Conservation (phyloP, 2,888 invertebrate genomes). For the Bimastos eiseni region DNA sequence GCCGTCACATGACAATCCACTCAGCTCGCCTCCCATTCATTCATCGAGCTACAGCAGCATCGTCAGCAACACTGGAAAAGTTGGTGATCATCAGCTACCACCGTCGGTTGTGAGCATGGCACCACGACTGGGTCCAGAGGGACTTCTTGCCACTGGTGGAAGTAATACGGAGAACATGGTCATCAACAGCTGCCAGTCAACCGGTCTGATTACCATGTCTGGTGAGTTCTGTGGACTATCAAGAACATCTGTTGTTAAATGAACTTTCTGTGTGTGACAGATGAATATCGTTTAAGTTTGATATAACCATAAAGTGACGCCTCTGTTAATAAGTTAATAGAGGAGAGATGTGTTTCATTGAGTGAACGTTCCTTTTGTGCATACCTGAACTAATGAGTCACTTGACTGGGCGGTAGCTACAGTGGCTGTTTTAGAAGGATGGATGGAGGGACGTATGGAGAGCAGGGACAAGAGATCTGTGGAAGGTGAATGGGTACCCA, state of each 20-base stretch:
- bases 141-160: not conserved
- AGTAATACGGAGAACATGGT: not conserved
- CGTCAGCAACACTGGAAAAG: slow-evolving; percentile 4
- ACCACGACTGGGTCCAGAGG: not conserved
- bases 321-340: too few relatives aligned
- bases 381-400: too few relatives aligned
- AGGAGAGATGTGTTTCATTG: too few relatives aligned
- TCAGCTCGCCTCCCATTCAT: slow-evolving; percentile 17
- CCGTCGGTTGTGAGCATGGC: not conserved
- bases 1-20: not conserved
- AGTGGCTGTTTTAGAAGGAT: too few relatives aligned
- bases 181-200: slow-evolving; percentile 8
- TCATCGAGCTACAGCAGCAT: slow-evolving; percentile 29
- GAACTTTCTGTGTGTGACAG: not conserved
- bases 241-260: too few relatives aligned
- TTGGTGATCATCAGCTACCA: not conserved
- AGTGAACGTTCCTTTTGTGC: too few relatives aligned
- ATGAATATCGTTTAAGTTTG: not conserved
- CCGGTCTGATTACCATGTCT: not conserved
- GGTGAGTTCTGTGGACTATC: not conserved
- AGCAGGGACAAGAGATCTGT: too few relatives aligned
- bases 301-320: not conserved
- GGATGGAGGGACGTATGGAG: too few relatives aligned
- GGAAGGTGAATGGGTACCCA: too few relatives aligned
- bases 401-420: too few relatives aligned